Evolutionary conservation across 2,888 invertebrate species (phyloP), one percentile per base, ranked within the genome.

Genomic region (Spialia ferax): DNA sequence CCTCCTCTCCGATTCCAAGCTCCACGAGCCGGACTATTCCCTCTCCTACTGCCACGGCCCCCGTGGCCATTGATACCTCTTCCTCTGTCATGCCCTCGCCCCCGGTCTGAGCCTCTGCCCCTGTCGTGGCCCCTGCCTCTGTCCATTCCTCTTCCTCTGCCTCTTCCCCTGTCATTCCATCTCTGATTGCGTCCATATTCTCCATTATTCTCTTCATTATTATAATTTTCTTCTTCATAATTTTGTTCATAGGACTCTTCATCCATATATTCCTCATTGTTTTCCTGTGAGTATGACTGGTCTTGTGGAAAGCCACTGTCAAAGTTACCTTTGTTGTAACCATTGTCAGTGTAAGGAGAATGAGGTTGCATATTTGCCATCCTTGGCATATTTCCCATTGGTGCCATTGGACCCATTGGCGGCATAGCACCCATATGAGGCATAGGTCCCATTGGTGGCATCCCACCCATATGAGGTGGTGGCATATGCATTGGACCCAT

Each of bases 81-180:
- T 0, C 89, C 88, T 1, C 90, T 82, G 71, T 74, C 78, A 62
- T 74, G 76, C 5, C 79, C 79, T 13, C 50, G 20, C 52, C 78
- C 78, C 50, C 77, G 68, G 1, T 87, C 84, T 10, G 94, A 87
- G 0, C 89, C 88, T 2, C 90, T 82, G 15, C 88, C 87, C 3
- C 89, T 79, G 1, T 85, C 84, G 18, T 74, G 75, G 11, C 73
- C 70, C 59, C 79, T 71, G 73, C 89, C 80, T 4, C 88, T 83
- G 0, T 87, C 82, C 1, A 87, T 82, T 2, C 77, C 77, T 60
- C 76, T 80, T 10, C 90, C 76, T 68, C 74, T 71, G 2, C 86
- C 83, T 13, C 87, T 87, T 0, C 93, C 91, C 0, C 94, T 84
- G 0, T 82, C 82, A 15, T 88, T 83, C 92, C 93, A 89, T 73